These are phyloP conservation scores for Phylloscopus trochiloides DNA, from an alignment of 2,113 vertebrate genomes.

Conservation along the genomic window DNA sequence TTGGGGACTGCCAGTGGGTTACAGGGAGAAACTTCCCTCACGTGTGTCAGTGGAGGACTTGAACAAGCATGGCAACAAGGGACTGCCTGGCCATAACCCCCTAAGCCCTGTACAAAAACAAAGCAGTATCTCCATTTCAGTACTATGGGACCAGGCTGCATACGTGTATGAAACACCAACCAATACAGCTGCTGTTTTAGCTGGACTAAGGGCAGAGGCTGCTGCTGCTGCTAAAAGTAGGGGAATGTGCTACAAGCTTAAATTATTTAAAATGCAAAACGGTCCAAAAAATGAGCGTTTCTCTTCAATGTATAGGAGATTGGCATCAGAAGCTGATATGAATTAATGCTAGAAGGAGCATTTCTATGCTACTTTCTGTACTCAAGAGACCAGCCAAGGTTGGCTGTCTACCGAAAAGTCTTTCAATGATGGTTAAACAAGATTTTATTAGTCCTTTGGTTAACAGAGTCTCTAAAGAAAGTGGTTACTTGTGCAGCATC, in stretches of 20 bases:
- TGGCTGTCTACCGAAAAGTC: background rate
- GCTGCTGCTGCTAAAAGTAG: background rate
- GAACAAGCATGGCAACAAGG: background rate
- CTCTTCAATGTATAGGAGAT: background rate
- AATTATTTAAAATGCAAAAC: background rate
- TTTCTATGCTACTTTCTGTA: background rate
- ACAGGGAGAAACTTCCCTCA: background rate
- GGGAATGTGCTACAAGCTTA: background rate
- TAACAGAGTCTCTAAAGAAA: background rate
- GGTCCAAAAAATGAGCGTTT: background rate
- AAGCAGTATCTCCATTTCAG: background rate
- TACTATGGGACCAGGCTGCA: background rate
- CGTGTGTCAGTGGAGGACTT: background rate
- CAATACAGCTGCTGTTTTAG: background rate
- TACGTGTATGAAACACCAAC: rapidly evolving
- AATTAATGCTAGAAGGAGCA: background rate
- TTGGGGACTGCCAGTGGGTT: background rate
- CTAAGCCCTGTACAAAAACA: background rate
- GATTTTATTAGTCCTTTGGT: background rate
- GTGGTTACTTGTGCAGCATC: background rate
- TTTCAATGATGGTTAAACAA: background rate
- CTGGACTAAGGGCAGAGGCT: background rate
- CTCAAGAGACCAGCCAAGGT: background rate
- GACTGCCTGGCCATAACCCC: background rate
- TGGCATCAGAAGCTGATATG: background rate